A percentile compares a stretch with the other conserved stretches of the same genome.
Conservation (phyloP, 2,113 vertebrate genomes). For the Lucifuga dentata region DNA sequence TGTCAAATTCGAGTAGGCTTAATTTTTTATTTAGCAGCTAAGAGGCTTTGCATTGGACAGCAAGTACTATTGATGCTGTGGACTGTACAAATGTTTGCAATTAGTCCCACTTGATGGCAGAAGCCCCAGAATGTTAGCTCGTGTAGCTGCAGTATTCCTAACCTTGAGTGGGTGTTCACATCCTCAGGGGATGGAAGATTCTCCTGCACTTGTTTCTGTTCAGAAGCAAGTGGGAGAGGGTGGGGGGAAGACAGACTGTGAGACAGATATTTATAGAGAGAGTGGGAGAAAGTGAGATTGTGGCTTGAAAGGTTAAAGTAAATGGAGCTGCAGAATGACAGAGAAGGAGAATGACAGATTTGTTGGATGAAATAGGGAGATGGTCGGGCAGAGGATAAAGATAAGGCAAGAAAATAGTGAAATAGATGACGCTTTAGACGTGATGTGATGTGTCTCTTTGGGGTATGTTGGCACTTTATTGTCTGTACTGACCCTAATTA, state of each 20-base stretch:
- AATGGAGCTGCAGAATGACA: constrained; percentile 50
- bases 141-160: constrained; percentile 54
- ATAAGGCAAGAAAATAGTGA: constrained; percentile 39
- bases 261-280: constrained; percentile 75
- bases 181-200: constrained; percentile 68
- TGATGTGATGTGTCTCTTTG: constrained; percentile 37
- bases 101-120: constrained; percentile 24
- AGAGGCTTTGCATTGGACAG: constrained; percentile 26
- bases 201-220: constrained; percentile 58
- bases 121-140: constrained; percentile 30
- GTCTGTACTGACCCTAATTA: constrained; percentile 67
- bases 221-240: constrained; percentile 18
- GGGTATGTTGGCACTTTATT: constrained; percentile 50
- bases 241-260: constrained; percentile 36
- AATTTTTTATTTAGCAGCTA: constrained; percentile 14
- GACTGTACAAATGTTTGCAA: constrained; percentile 29
- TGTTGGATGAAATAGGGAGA: constrained; percentile 34
- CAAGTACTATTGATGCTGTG: constrained; percentile 19
- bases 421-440: constrained; percentile 45
- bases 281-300: constrained; percentile 67
- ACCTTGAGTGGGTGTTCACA: constrained; percentile 75
- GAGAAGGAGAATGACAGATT: constrained; percentile 38
- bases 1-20: constrained; percentile 29
- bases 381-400: constrained; percentile 41
- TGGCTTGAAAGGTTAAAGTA: constrained; percentile 68